Base-by-base conservation (phyloP, 1,140 invertebrate species). In the Pogonomyrmex californicus region DNA sequence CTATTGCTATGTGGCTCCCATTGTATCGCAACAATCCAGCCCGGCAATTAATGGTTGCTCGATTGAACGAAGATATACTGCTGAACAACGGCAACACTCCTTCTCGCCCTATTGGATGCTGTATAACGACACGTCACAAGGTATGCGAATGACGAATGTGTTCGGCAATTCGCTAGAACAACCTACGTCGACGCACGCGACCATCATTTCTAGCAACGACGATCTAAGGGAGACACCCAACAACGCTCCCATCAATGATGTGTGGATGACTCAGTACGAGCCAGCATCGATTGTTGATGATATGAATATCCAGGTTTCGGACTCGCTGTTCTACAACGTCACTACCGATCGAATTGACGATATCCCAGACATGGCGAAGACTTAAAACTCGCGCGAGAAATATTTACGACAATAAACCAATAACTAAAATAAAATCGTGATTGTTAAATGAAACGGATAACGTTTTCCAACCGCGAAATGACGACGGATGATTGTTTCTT, bases 1-100 rank as follows among this genome's bases (percentile, higher is more conserved):
- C 10, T 93, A 93, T 56, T 93, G 91, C 85, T 93, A 93, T 60
- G 73, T 86, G 41, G 87, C 92, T 1, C 93, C 93, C 5, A 88
- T 94, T 6, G 88, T 92, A n/a, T 90, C 93, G 4, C 89, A 92
- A 23, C 87, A 71, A 54, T 75, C 70, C 65, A 58, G 38, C 60
- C 9, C 68, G 14, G 76, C 83, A 4, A 82, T 36, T n/a, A 47
- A 73, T 7, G 60, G 65, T 30, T 92, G 89, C n/a, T 87, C 86
- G 17, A 38, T 30, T 76, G 87, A 86, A 87, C 91, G 30, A 51
- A 90, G 36, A 79, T 91, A 91, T 12, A 85, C 86, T 4, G 88
- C 91, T 2, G 93, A 93, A 41, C 77, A 81, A 2, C 87, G 92
- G 30, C 90, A 93, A 23, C 92, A 93, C 54, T 88, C 88, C 4